phyloP scores from a whole-genome alignment of 2,888 invertebrate genomes.

The Phengaris arion region DNA sequence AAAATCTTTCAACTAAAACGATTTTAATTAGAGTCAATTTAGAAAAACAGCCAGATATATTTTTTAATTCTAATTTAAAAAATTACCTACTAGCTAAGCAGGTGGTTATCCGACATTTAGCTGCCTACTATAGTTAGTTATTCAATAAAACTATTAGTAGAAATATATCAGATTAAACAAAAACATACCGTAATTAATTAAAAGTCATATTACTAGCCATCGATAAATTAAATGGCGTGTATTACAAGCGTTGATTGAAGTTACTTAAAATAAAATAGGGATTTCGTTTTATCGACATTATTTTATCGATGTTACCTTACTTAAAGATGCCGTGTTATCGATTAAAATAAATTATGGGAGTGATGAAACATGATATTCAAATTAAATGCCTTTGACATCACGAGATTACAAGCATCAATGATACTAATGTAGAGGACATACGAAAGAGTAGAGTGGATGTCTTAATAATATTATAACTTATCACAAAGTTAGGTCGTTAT shows the following conservation, averaged over 20 bases:
- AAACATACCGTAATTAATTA: slow-evolving; percentile 13
- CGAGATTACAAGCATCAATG: slow-evolving; percentile 74
- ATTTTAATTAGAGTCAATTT: too few species aligned
- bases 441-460: slow-evolving; percentile 54
- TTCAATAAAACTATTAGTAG: background rate
- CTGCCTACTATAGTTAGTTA: background rate
- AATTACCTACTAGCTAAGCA: too few species aligned
- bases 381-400: slow-evolving; percentile 79
- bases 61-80: too few species aligned
- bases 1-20: too few species aligned
- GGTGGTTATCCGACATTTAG: background rate
- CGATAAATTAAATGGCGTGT: slow-evolving; percentile 26
- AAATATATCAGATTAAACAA: slow-evolving; percentile 20
- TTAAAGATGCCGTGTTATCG: slow-evolving; percentile 63
- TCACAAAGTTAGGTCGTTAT: too few species aligned
- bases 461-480: background rate
- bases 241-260: slow-evolving; percentile 28
- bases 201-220: slow-evolving; percentile 19
- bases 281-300: slow-evolving; percentile 39
- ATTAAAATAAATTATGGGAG: slow-evolving; percentile 69
- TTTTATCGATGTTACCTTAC: slow-evolving; percentile 46
- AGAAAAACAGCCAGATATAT: too few species aligned
- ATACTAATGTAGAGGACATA: slow-evolving; percentile 58
- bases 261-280: slow-evolving; percentile 33
- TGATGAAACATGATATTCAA: slow-evolving; percentile 77